A percentile compares a stretch with the other conserved stretches of the same genome.
Conservation (phyloP, 92 coral and sea anemone genomes). For the Muricea muricata region DNA sequence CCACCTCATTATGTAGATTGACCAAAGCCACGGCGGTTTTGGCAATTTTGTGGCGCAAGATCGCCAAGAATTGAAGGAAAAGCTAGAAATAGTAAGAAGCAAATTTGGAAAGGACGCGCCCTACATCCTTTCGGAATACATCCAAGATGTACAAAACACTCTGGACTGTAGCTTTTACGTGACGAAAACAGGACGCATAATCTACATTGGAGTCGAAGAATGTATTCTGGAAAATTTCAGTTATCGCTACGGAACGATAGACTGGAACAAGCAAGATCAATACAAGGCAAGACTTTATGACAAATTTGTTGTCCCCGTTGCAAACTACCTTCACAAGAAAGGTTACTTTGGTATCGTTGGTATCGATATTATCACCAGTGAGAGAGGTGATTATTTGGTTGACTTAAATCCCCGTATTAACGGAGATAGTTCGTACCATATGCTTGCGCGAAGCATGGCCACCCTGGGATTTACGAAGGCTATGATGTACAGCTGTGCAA, state of each 20-base stretch:
- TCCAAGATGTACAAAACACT: slow-evolving; percentile 62
- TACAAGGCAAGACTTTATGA: slow-evolving; percentile 43
- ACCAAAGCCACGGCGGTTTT: slow-evolving; percentile 45
- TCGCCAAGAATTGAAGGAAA: slow-evolving; percentile 44
- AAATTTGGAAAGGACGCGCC: slow-evolving; percentile 51
- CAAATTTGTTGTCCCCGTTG: slow-evolving; percentile 66
- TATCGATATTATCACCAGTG: slow-evolving; percentile 69
- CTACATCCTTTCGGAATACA: slow-evolving; percentile 52
- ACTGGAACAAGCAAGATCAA: slow-evolving; percentile 73
- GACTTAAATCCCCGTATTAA: slow-evolving; percentile 75
- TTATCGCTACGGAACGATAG: slow-evolving; percentile 70
- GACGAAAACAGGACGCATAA: slow-evolving; percentile 63
- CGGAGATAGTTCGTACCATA: slow-evolving; percentile 29
- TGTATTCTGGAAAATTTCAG: slow-evolving; percentile 59
- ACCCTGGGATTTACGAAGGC: slow-evolving; percentile 38
- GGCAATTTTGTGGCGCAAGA: slow-evolving; percentile 58
- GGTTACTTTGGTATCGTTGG: slow-evolving; percentile 76
- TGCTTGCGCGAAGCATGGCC: slow-evolving; percentile 77
- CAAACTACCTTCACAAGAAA: slow-evolving; percentile 67
- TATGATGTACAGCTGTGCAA: neutral
- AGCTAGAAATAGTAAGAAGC: slow-evolving; percentile 37
- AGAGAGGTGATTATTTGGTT: slow-evolving; percentile 65
- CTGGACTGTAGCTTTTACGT: slow-evolving; percentile 75
- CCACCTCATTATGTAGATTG: neutral
- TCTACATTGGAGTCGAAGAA: slow-evolving; percentile 72